Conservation (phyloP, 2,797 vertebrate species). For the Sebastes vulpes region DNA sequence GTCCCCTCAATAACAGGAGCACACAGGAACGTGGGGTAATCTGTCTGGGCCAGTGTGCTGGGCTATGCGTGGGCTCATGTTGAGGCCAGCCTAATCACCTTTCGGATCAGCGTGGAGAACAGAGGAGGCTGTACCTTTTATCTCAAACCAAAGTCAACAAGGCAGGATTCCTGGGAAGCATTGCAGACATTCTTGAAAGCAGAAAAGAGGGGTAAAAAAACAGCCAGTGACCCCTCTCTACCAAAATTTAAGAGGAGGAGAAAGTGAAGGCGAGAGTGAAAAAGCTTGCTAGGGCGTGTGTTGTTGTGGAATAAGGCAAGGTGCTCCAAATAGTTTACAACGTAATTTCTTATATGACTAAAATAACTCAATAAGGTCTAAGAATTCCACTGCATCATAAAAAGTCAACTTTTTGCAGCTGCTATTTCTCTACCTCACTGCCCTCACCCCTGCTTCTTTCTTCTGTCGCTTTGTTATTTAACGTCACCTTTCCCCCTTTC, state of each 20-base stretch:
- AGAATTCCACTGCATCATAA: not conserved
- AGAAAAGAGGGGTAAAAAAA: conserved; percentile 66
- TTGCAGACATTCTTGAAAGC: conserved; percentile 88
- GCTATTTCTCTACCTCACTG: not conserved
- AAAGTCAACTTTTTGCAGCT: not conserved
- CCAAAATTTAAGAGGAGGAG: conserved; percentile 61
- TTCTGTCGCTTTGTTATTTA: conserved; percentile 4
- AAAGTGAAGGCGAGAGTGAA: conserved; percentile 35
- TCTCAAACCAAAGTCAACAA: conserved; percentile 89
- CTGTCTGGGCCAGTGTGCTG: conserved; percentile 68
- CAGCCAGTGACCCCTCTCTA: conserved; percentile 59
- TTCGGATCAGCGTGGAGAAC: conserved; percentile 83
- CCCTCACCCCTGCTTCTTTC: not conserved
- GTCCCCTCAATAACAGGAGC: conserved; percentile 69
- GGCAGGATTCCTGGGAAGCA: conserved; percentile 82
- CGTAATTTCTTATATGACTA: not conserved
- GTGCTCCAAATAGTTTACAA: not conserved
- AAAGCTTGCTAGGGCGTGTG: not conserved
- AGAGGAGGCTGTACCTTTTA: conserved; percentile 84
- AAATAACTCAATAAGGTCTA: not conserved
- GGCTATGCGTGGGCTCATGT: conserved; percentile 76
- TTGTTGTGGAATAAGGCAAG: not conserved
- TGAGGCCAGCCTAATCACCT: conserved; percentile 84
- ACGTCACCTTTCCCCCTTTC: not conserved
- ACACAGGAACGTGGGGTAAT: conserved; percentile 72